phyloP scores from a whole-genome alignment of 2,113 vertebrate species.

The Octodon degus region DNA sequence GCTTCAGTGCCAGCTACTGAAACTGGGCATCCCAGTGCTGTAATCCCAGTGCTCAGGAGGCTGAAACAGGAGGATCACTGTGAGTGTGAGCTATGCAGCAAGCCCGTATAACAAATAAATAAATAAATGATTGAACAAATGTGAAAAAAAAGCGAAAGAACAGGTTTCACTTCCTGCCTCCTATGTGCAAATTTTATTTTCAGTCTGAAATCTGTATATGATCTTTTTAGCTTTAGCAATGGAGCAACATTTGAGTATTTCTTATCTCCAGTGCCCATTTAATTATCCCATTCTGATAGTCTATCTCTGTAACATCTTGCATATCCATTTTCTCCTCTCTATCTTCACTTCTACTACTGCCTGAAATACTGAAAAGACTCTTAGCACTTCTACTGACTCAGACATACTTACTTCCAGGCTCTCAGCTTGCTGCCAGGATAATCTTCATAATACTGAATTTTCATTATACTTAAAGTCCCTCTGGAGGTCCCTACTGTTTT shows the following conservation, averaged over 20 bases:
- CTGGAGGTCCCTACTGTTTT: not conserved
- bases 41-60: no score
- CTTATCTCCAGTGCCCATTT: not conserved
- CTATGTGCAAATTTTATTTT: not conserved
- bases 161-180: not conserved
- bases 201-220: slow-evolving; percentile 21
- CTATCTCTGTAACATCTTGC: not conserved
- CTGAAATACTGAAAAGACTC: not conserved
- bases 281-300: not conserved
- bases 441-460: not conserved
- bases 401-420: not conserved
- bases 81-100: no score
- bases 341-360: not conserved
- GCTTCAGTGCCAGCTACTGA: no score
- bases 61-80: no score
- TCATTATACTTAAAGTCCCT: not conserved
- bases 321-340: not conserved
- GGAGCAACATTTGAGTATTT: not conserved
- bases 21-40: no score
- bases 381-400: not conserved
- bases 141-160: not conserved
- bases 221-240: not conserved
- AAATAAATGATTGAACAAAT: no score
- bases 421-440: not conserved
- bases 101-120: no score